Base-by-base conservation (phyloP, 2,888 invertebrate species). In the Arctia plantaginis region DNA sequence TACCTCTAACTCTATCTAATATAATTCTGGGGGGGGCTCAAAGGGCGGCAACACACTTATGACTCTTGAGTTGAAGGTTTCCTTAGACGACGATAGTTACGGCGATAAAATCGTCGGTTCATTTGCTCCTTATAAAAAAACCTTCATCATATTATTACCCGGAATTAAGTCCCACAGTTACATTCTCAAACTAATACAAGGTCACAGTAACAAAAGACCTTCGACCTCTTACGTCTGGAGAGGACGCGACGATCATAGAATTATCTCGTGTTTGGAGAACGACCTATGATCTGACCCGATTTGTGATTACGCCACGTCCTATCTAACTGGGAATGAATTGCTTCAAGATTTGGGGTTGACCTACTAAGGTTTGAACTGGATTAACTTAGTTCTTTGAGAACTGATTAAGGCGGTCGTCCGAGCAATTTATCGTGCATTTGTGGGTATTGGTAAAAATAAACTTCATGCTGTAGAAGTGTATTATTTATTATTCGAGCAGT, bases 211-310 rank as follows among this genome's bases (percentile, higher is more conserved):
- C 66, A 72, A 68, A 35, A 59, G 67, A 81, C 67, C 82, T 76
- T 47, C 59, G 77, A 79, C 77, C 77, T 83, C 76, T 65, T 33
- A 6, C 41, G 39, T 66, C 23, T 55, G 44, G 66, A 66, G 30
- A 70, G 69, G 35, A 59, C 74, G 73, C 71, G 68, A 82, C 59
- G 30, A 71, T 67, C 77, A 80, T 77, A 82, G 82, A 75, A 82
- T 79, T 77, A 72, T 66, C 67, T 62, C 70, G 71, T 76, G 73
- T 78, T 77, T 84, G 82, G 77, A 77, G 79, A 72, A 66, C n/a
- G 71, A 77, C 75, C 82, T 69, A 68, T 12, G 65, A 62, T 55
- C 71, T 76, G 82, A 77, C 82, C 80, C 62, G 66, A 82, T 84
- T 83, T 76, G 72, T 51, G 68, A 71, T 67, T 71, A 67, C 72